Conservation (phyloP, 2,113 vertebrate species). For the Pantherophis guttatus region DNA sequence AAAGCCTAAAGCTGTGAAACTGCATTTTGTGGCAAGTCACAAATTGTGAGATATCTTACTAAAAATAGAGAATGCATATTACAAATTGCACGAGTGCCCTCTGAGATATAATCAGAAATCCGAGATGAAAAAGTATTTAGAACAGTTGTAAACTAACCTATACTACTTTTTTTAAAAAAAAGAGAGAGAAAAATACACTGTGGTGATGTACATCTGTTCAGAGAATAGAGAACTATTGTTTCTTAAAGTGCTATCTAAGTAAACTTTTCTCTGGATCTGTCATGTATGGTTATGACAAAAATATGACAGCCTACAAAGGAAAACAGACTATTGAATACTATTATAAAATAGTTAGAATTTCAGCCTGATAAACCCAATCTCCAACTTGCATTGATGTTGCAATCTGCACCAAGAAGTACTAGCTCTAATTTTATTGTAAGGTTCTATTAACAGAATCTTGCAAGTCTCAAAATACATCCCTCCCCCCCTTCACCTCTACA, state of each 20-base stretch:
- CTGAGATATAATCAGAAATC: conserved; percentile 7
- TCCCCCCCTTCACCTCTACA: not conserved
- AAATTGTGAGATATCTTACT: not conserved
- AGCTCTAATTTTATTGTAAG: not conserved
- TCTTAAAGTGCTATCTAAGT: conserved; percentile 38
- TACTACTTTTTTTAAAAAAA: conserved; percentile 20
- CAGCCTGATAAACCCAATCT: not conserved
- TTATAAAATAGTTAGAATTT: not conserved
- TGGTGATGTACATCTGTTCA: conserved; percentile 29
- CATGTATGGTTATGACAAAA: not conserved
- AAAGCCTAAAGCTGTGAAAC: conserved; percentile 11
- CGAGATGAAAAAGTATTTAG: conserved; percentile 27
- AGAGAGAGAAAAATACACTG: conserved; percentile 20
- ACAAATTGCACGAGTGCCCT: conserved; percentile 12
- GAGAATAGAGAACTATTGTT: conserved; percentile 25
- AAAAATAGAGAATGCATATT: not conserved
- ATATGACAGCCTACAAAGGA: not conserved
- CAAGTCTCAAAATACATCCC: not conserved
- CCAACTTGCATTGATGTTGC: not conserved
- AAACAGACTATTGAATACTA: not conserved
- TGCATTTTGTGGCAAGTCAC: not conserved
- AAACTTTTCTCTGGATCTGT: conserved; percentile 39
- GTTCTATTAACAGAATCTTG: not conserved
- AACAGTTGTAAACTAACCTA: not conserved
- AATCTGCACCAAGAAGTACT: not conserved